Base-by-base conservation (phyloP, 2,113 vertebrate species). In the Gracilinanus agilis region DNA sequence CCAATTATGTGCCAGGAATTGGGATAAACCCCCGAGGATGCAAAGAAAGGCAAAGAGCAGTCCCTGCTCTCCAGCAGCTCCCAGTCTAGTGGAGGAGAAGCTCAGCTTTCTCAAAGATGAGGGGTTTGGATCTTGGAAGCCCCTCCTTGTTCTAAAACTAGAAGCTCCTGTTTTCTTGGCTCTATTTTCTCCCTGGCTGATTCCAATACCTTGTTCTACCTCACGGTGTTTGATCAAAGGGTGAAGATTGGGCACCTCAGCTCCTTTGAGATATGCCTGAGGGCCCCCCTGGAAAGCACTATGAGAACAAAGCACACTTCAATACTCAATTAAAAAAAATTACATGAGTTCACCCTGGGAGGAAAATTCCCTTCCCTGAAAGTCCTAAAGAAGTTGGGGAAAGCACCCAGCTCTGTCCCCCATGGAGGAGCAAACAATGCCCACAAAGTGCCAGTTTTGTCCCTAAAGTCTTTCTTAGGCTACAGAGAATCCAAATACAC, bases 391-490 rank as follows among this genome's bases (percentile, higher is more conserved):
- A 93, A 92, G 54, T 21, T 55, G 54, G 95, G 90, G 90, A 16
- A 91, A 94, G 90, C 34, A 44, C 27, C 10, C 92, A 91, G 25
- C 34, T 55, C 53, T 13, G 40, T 34, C 90, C 83, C 93, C 93
- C 56, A n/a, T 11, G 56, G 88, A 90, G 25, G 44, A 96, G n/a
- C n/a, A 6, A 83, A 90, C 53, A 53, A 92, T 91, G 40, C 25
- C 44, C 54, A 24, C 24, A 94, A 55, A 44, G 44, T 54, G 58
- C 54, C 40, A 54, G 3, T 96, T 92, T 92, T 89, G 67, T 91
- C 93, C 94, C 34, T 58, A 54, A 90, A 89, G 53, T 90, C 89
- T 75, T 95, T 91, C 58, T 91, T 83, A 94, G 94, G 54, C 90
- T 95, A 88, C 1, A 90, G 54, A 44, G 88, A 91, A 53, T 61